These are phyloP conservation scores for Habropoda laboriosa DNA, from an alignment of 1,140 invertebrate genomes.

Conservation along the genomic window DNA sequence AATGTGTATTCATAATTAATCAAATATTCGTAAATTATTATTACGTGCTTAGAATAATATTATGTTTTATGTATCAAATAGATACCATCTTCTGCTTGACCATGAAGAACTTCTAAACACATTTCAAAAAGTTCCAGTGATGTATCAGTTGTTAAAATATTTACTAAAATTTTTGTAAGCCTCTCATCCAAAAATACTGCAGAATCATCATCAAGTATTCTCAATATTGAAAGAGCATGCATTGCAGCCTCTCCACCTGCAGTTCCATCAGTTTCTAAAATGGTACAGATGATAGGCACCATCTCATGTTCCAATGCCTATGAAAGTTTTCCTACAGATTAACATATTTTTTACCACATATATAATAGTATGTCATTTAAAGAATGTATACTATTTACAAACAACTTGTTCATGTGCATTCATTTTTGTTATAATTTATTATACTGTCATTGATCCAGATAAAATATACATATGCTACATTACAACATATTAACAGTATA, in stretches of 20 bases:
- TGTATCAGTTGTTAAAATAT: constrained; percentile 68
- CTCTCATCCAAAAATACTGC: constrained; percentile 73
- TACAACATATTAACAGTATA: background rate
- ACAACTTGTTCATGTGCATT: too few species aligned
- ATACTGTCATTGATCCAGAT: too few species aligned
- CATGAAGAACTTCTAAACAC: constrained; percentile 88
- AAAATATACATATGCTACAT: too few species aligned
- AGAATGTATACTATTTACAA: background rate
- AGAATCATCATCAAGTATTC: constrained; percentile 87
- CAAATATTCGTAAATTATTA: constrained; percentile 23
- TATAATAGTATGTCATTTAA: background rate
- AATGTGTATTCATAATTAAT: background rate
- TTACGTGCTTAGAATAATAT: background rate
- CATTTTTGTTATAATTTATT: too few species aligned
- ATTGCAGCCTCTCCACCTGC: constrained; percentile 83
- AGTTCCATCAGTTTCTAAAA: constrained; percentile 81
- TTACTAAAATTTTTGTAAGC: constrained; percentile 70
- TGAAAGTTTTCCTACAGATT: constrained; percentile 41
- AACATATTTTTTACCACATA: constrained; percentile 28
- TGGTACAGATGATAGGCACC: constrained; percentile 84
- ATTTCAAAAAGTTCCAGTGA: constrained; percentile 87
- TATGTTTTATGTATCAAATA: background rate
- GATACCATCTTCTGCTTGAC: constrained; percentile 88
- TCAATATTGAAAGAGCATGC: constrained; percentile 88
- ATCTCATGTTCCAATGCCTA: constrained; percentile 86